A percentile compares a stretch with the other conserved stretches of the same genome.
Conservation (phyloP, 2,113 vertebrate species). For the Macrotis lagotis region DNA sequence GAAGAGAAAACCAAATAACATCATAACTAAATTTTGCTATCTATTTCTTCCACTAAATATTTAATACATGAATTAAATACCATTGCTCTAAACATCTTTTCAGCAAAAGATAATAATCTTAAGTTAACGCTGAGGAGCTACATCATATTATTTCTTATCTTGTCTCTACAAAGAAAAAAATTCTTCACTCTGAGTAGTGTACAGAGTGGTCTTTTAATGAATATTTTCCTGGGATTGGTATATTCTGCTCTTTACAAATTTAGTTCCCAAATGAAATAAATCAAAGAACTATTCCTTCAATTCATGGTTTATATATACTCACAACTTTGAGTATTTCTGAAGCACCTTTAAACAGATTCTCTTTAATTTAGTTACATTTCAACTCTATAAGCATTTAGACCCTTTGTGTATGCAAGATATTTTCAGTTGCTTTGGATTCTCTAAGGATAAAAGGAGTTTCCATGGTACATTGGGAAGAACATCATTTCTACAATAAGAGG, state of each 20-base stretch:
- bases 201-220: background rate
- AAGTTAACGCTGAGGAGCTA: background rate
- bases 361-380: background rate
- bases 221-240: background rate
- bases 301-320: background rate
- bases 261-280: background rate
- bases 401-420: background rate
- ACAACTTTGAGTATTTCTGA: background rate
- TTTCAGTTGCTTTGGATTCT: background rate
- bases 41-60: constrained; percentile 38
- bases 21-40: background rate
- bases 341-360: background rate
- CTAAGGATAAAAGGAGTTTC: background rate
- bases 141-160: background rate
- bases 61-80: constrained; percentile 36
- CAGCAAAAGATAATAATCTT: background rate
- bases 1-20: constrained; percentile 25
- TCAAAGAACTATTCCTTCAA: background rate
- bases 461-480: background rate
- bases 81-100: background rate
- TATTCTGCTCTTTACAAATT: background rate
- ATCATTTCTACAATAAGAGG: background rate
- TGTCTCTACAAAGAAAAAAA: background rate
- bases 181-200: background rate
- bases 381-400: background rate